These are phyloP conservation scores for Spinus pinus DNA, from an alignment of 2,797 vertebrate genomes.

Conservation along the genomic window DNA sequence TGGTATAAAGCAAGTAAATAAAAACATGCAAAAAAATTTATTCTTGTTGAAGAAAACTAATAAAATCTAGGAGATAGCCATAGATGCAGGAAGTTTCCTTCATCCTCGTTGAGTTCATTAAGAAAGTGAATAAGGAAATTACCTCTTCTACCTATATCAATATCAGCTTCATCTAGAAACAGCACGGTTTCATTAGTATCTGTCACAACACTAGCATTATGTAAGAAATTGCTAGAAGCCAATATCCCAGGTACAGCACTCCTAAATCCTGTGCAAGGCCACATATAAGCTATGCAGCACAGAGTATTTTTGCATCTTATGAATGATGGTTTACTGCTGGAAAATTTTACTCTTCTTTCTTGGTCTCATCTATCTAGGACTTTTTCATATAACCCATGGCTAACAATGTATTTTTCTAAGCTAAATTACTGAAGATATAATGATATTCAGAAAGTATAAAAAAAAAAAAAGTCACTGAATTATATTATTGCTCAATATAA, in stretches of 20 bases:
- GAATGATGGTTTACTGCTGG: not conserved
- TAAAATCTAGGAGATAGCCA: slow-evolving; percentile 1
- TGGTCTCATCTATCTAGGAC: not conserved
- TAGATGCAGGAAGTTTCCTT: not conserved
- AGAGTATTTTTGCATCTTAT: not conserved
- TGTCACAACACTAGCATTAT: slow-evolving; percentile 34
- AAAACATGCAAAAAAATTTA: not conserved
- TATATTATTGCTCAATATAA: slow-evolving; percentile 55
- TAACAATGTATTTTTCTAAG: slow-evolving; percentile 5
- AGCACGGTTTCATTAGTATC: slow-evolving; percentile 52
- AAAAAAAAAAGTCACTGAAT: not conserved
- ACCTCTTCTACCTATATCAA: slow-evolving; percentile 37
- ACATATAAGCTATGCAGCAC: not conserved
- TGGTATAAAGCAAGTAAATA: not conserved
- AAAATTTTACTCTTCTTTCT: not conserved
- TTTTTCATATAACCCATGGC: not conserved
- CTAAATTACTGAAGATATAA: slow-evolving; percentile 28
- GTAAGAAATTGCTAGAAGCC: slow-evolving; percentile 30
- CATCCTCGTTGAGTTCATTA: slow-evolving; percentile 39
- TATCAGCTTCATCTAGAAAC: slow-evolving; percentile 58
- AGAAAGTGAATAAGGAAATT: slow-evolving; percentile 56
- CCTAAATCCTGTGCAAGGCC: not conserved
- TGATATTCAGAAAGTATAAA: not conserved
- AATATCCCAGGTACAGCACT: not conserved
- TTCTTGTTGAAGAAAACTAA: not conserved